phyloP scores from a whole-genome alignment of 2,113 vertebrate genomes.

The Ancistrus triradiatus region DNA sequence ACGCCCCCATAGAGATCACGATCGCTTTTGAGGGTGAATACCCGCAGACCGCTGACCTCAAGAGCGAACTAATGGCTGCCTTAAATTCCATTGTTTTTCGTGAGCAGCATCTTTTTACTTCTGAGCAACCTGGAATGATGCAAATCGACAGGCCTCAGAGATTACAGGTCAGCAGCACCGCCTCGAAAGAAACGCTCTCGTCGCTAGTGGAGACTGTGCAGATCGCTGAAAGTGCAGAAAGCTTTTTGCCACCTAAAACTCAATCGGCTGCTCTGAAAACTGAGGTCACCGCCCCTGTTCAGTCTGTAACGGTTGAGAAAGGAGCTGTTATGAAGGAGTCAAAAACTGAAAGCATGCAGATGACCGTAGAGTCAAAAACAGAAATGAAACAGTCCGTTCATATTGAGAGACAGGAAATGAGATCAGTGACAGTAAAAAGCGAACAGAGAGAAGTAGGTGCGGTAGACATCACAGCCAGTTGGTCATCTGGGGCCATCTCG shows the following conservation, averaged over 20 bases:
- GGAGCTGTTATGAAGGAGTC: constrained; percentile 58
- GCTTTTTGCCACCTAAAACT: constrained; percentile 51
- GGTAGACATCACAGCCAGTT: constrained; percentile 41
- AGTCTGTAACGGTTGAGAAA: constrained; percentile 51
- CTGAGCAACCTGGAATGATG: constrained; percentile 68
- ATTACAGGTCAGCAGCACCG: constrained; percentile 51
- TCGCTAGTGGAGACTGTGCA: constrained; percentile 61
- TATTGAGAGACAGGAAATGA: constrained; percentile 64
- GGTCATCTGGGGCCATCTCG: constrained; percentile 38
- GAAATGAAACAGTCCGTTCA: constrained; percentile 61
- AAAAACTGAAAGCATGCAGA: constrained; percentile 51
- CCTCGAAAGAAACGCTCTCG: constrained; percentile 58
- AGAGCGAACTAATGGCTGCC: constrained; percentile 75
- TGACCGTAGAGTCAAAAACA: constrained; percentile 59
- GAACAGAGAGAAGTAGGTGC: constrained; percentile 60
- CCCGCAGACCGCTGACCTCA: constrained; percentile 75
- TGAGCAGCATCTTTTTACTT: constrained; percentile 70
- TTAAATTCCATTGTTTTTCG: constrained; percentile 79
- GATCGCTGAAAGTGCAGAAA: constrained; percentile 57
- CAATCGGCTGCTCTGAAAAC: constrained; percentile 62
- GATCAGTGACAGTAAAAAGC: constrained; percentile 49
- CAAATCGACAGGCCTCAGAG: constrained; percentile 58
- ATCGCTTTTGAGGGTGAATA: constrained; percentile 74
- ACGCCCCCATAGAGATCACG: constrained; percentile 74
- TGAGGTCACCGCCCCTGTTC: constrained; percentile 50